Conservation (phyloP, 2,113 vertebrate species). For the Centropus unirufus region DNA sequence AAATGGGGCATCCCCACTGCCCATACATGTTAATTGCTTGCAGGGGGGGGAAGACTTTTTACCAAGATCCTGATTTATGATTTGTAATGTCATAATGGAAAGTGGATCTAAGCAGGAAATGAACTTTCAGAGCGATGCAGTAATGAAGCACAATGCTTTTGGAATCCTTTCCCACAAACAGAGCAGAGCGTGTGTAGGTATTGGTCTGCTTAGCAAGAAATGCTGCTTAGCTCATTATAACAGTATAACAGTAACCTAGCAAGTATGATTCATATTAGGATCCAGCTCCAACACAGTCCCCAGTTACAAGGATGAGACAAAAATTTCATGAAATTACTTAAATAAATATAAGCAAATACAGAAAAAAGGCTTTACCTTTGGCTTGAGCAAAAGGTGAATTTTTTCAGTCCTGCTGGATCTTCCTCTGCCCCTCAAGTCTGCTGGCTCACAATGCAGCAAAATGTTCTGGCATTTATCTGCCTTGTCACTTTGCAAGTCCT, state of each 20-base stretch:
- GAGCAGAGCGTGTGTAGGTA: not conserved
- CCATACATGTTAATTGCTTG: not conserved
- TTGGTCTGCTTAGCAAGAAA: not conserved
- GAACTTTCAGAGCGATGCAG: not conserved
- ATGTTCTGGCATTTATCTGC: not conserved
- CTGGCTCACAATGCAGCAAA: not conserved
- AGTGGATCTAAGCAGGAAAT: not conserved
- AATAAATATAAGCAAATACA: not conserved
- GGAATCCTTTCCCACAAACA: not conserved
- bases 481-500: not conserved
- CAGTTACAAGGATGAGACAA: not conserved
- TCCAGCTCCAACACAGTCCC: not conserved
- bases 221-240: not conserved
- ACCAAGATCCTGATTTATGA: not conserved
- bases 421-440: not conserved
- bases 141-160: fast-evolving
- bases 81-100: not conserved
- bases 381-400: not conserved
- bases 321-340: not conserved
- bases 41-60: not conserved
- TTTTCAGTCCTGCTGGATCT: not conserved
- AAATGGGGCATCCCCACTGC: not conserved
- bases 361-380: constrained; percentile 10
- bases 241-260: not conserved
- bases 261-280: not conserved